These are phyloP conservation scores for Strigamia crassipes DNA, from an alignment of 2,888 invertebrate genomes.

Conservation along the genomic window DNA sequence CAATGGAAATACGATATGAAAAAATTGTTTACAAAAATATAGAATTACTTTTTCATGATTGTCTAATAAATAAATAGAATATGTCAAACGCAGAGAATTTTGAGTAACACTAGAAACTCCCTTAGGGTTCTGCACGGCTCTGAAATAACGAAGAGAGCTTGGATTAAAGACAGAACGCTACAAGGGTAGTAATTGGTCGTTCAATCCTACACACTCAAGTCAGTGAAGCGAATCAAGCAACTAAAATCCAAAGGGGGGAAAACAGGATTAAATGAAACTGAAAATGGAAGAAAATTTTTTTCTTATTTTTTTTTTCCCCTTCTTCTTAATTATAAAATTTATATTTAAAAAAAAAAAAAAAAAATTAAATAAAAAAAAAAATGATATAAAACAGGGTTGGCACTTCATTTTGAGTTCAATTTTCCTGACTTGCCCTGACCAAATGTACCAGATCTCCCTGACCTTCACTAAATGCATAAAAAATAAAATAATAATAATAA, in stretches of 20 bases:
- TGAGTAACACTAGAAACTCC: conserved; percentile 28
- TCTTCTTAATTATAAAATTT: neutral
- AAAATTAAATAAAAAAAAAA: no score
- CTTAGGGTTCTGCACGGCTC: neutral
- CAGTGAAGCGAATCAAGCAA: conserved; percentile 14
- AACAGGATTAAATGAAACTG: neutral
- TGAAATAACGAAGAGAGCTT: conserved; percentile 2
- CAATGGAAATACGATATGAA: neutral
- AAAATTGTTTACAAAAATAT: neutral
- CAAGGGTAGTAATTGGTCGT: neutral
- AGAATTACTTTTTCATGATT: neutral
- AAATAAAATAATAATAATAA: no score
- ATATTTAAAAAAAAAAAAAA: no score
- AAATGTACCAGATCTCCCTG: conserved; percentile 2
- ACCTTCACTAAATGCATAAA: neutral
- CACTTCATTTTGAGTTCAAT: neutral
- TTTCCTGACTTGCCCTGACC: neutral
- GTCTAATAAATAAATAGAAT: neutral
- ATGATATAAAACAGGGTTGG: neutral
- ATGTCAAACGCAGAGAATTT: conserved; percentile 8
- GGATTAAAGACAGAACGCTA: conserved; percentile 7
- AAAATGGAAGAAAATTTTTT: neutral
- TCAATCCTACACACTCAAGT: neutral
- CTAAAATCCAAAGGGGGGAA: neutral
- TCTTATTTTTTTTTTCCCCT: neutral